Evolutionary conservation across 2,113 vertebrate species (phyloP).

Genomic region (Cynoglossus semilaevis): DNA sequence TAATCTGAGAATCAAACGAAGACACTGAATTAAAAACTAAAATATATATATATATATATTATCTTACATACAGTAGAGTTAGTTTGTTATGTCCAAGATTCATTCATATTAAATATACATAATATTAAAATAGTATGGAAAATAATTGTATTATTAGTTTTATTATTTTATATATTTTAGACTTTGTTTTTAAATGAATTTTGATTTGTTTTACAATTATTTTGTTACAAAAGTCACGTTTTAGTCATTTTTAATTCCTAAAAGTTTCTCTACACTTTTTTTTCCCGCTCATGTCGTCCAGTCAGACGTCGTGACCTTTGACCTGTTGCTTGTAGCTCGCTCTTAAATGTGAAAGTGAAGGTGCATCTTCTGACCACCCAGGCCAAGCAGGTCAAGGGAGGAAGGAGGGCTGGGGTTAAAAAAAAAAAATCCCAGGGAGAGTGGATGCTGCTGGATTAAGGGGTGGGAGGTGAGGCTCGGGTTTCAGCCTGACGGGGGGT

Average conservation of each 20-base stretch:
- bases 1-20: not conserved
- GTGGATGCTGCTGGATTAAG: conserved; percentile 57
- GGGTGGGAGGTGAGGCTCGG: conserved; percentile 75
- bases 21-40: too few relatives aligned
- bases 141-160: too few relatives aligned
- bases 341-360: conserved; percentile 52
- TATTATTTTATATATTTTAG: too few relatives aligned
- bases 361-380: conserved; percentile 45
- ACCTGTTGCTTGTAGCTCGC: conserved; percentile 10
- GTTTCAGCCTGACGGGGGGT: conserved; percentile 83
- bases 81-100: too few relatives aligned
- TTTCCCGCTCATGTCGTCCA: not conserved
- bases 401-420: conserved; percentile 55
- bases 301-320: conserved; percentile 5
- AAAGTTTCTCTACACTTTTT: not conserved
- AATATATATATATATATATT: too few relatives aligned
- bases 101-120: too few relatives aligned
- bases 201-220: too few relatives aligned
- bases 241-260: too few relatives aligned
- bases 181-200: too few relatives aligned
- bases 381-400: conserved; percentile 59
- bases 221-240: too few relatives aligned
- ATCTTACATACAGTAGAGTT: too few relatives aligned
- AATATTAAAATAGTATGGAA: too few relatives aligned
- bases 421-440: conserved; percentile 56